Evolutionary conservation across 2,888 invertebrate species (phyloP), one percentile per base, ranked within the genome.

Genomic region (Aspidiotus destructor): DNA sequence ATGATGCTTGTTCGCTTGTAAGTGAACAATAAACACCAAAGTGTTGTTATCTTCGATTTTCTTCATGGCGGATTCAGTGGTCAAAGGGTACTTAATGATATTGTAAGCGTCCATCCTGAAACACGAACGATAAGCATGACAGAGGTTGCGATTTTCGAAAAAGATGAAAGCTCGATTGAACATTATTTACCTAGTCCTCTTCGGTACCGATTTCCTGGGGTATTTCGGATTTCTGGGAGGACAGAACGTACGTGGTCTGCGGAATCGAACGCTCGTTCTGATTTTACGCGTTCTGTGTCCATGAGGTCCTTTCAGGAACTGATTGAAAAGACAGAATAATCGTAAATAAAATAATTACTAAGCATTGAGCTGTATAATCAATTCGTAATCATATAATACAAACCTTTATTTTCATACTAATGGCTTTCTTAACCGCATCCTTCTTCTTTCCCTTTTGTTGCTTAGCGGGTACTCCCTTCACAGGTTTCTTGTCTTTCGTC

Each of bases 41-140:
- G 99, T 99, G 82, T 99, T 99, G 81, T 97, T 97, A 78, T 99
- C 99, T 81, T 99, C 99, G 80, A 99, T 99, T 79, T 99, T 99
- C 81, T 99, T 99, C 99, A 99, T 99, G 67, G 99, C 98, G 9
- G 98, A 97, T 85, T 99, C 99, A 78, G 98, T 99, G 67, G 99
- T 99, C 79, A 99, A 81, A 42, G 99, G 99, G 79, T 86, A 96
- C 80, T 98, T 97, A 76, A 99, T 93, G 78, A 98, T 95, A 77
- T 94, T 92, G 81, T 88, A 98, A 68, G 96, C 92, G 82, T 98
- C 98, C 89, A 98, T 91, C 73, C 92, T 92, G 80, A 71, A 72
- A 70, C 28, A 28, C 28, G 28, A 5, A 28, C 5, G 2, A 28
- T 28, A 5, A 28, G 5, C 5, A 5, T 28, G 5, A 28, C 2